Conservation (phyloP, 2,113 vertebrate species). For the Collichthys lucidus region DNA sequence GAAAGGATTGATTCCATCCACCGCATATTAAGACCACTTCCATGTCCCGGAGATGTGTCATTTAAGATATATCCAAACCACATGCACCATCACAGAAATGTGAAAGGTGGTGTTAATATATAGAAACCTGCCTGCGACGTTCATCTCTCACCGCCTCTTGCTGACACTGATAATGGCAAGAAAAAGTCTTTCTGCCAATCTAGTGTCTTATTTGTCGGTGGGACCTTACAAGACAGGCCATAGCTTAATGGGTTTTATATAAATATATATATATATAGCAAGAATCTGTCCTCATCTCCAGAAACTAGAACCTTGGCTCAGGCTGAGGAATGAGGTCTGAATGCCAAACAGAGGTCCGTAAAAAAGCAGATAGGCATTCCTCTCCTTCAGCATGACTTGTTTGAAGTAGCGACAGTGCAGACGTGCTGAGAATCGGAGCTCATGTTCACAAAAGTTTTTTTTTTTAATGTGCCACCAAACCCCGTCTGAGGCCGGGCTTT, state of each 20-base stretch:
- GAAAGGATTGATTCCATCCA: no score
- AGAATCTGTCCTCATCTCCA: slow-evolving; percentile 50
- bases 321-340: slow-evolving; percentile 58
- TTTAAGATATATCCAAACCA: slow-evolving; percentile 6
- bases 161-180: slow-evolving; percentile 51
- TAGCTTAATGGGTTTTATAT: slow-evolving; percentile 69
- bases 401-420: slow-evolving; percentile 59
- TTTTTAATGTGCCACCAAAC: slow-evolving; percentile 33
- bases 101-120: slow-evolving; percentile 27
- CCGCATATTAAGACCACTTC: neutral
- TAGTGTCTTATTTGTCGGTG: slow-evolving; percentile 39
- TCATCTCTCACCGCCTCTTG: slow-evolving; percentile 30
- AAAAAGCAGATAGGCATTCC: slow-evolving; percentile 61
- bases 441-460: slow-evolving; percentile 57
- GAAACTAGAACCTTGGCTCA: slow-evolving; percentile 60
- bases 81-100: neutral
- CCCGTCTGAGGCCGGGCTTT: neutral
- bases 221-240: slow-evolving; percentile 53
- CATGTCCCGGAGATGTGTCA: slow-evolving; percentile 7
- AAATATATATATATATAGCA: neutral
- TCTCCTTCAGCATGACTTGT: slow-evolving; percentile 53
- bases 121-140: neutral
- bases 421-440: slow-evolving; percentile 59
- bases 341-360: slow-evolving; percentile 65
- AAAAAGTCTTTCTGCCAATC: slow-evolving; percentile 46